Conservation (phyloP, 2,888 invertebrate genomes). For the Oxyteleia sp. region DNA sequence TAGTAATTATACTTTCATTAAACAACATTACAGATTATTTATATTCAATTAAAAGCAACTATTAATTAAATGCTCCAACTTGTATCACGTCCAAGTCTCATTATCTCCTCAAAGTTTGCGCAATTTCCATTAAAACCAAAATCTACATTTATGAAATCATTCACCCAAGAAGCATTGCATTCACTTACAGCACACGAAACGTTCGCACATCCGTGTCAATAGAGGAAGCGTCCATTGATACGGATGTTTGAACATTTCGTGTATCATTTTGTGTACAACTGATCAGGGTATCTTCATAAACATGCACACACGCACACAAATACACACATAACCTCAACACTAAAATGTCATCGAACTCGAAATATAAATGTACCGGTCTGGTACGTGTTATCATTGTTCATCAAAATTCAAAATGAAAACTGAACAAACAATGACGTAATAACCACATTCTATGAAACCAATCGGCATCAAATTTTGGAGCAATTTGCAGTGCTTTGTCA, state of each 20-base stretch:
- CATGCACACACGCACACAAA: too few species aligned
- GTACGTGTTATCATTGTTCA: not conserved
- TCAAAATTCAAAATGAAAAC: not conserved
- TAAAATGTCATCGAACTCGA: not conserved
- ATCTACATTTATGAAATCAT: not conserved
- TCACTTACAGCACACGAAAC: not conserved
- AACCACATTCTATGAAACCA: not conserved
- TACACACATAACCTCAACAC: not conserved
- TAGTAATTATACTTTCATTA: too few species aligned
- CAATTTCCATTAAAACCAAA: not conserved
- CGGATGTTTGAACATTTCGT: conserved; percentile 1
- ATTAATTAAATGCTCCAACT: too few species aligned
- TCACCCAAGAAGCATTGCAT: not conserved
- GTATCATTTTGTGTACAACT: not conserved
- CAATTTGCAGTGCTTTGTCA: not conserved
- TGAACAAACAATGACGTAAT: not conserved
- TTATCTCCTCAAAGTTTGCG: too few species aligned
- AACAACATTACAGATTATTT: too few species aligned
- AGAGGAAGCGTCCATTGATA: not conserved
- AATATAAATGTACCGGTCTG: not conserved
- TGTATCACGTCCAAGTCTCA: too few species aligned
- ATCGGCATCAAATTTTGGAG: not conserved
- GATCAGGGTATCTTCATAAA: not conserved
- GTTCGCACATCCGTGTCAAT: conserved; percentile 1
- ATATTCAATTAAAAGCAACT: too few species aligned